A percentile compares a stretch with the other conserved stretches of the same genome.
These are phyloP conservation scores for Myiopsitta monachus DNA, from an alignment of 2,113 vertebrate genomes.

Conservation along the genomic window DNA sequence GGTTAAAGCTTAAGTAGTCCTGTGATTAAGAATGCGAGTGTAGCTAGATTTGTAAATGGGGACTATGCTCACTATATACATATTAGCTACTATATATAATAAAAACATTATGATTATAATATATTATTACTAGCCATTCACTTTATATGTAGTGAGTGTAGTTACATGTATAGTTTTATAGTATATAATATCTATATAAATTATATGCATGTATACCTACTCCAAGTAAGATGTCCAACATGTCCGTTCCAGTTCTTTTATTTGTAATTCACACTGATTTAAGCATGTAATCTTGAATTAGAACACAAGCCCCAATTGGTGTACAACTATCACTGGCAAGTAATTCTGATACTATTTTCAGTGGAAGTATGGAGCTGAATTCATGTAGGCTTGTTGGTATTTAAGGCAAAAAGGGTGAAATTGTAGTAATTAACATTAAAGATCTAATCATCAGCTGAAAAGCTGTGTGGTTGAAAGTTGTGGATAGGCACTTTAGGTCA, in stretches of 20 bases:
- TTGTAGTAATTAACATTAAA: neutral
- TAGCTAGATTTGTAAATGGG: neutral
- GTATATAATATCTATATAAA: neutral
- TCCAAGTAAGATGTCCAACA: neutral
- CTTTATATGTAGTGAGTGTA: neutral
- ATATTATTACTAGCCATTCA: neutral
- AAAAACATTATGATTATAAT: neutral
- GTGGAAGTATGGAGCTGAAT: neutral
- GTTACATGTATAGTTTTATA: neutral
- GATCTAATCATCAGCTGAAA: neutral
- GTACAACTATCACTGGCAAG: neutral
- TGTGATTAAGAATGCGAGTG: neutral
- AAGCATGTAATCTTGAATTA: neutral
- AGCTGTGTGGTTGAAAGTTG: neutral
- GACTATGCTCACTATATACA: rapidly evolving
- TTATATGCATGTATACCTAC: neutral
- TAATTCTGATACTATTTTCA: neutral
- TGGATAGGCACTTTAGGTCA: neutral
- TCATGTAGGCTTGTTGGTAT: neutral
- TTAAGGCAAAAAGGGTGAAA: neutral
- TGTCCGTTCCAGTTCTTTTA: neutral
- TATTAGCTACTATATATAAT: neutral
- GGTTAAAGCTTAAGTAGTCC: neutral
- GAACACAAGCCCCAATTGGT: neutral
- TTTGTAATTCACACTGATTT: neutral